Percentiles rank a stretch among this genome's conserved stretches.
Conservation (phyloP, 1,140 invertebrate species). For the Brachionus asplanchnoidis region DNA sequence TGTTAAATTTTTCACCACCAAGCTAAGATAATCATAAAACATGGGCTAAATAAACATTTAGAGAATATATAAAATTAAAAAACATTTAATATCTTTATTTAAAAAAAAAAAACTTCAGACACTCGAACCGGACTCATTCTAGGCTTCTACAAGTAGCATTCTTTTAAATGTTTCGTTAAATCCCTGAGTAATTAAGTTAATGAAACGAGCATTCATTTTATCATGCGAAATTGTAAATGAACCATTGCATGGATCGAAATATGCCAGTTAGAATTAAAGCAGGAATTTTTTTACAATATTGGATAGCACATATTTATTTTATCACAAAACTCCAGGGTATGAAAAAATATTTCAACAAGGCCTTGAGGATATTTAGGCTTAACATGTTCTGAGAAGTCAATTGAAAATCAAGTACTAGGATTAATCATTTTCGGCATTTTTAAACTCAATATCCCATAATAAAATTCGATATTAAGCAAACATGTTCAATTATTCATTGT, state of each 20-base stretch:
- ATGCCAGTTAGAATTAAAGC: background rate
- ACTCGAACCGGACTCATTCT: background rate
- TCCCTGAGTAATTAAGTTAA: background rate
- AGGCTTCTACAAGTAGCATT: background rate
- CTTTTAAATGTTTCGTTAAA: background rate
- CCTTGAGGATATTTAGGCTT: background rate
- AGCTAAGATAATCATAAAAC: background rate
- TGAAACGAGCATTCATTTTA: constrained; percentile 21
- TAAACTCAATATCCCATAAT: background rate
- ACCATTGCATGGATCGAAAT: background rate
- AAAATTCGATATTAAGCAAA: background rate
- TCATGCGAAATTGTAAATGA: background rate
- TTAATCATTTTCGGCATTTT: background rate
- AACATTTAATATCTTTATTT: background rate
- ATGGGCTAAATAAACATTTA: background rate
- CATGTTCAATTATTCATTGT: background rate
- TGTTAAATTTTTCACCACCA: background rate
- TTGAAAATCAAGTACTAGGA: constrained; percentile 20
- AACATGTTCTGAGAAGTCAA: background rate
- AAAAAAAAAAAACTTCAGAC: background rate
- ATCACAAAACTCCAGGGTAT: background rate
- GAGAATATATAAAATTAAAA: background rate
- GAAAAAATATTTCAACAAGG: constrained; percentile 25
- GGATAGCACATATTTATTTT: background rate
- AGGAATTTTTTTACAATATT: background rate